Evolutionary conservation across 2,797 vertebrate genomes (phyloP).

Genomic region (Dicrostonyx torquatus): DNA sequence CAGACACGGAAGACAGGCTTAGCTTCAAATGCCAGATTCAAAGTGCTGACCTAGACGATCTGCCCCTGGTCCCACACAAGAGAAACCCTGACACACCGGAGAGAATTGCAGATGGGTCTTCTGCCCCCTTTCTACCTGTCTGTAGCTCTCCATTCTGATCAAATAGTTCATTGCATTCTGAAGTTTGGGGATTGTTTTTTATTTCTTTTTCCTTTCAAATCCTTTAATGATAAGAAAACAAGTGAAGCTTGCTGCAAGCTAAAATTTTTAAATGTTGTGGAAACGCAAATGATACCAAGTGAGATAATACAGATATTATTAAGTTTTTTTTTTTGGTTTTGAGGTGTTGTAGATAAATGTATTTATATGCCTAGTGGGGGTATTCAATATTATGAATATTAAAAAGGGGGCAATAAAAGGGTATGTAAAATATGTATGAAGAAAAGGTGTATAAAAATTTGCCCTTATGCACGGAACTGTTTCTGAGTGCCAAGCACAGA

Average conservation of each 20-base stretch:
- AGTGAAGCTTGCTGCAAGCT: slow-evolving; percentile 89
- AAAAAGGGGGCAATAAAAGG: slow-evolving; percentile 89
- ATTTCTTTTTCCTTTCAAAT: slow-evolving; percentile 73
- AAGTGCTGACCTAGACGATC: slow-evolving; percentile 16
- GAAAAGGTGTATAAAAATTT: slow-evolving; percentile 92
- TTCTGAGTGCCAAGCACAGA: slow-evolving; percentile 97
- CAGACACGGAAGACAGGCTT: slow-evolving; percentile 34
- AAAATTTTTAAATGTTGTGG: slow-evolving; percentile 94
- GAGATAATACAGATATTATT: slow-evolving; percentile 91
- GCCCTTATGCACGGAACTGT: slow-evolving; percentile 91
- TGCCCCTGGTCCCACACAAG: slow-evolving; percentile 60
- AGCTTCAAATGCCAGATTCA: not conserved
- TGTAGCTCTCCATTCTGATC: slow-evolving; percentile 75
- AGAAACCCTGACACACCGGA: slow-evolving; percentile 71
- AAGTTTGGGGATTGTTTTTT: slow-evolving; percentile 74
- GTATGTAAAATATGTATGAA: slow-evolving; percentile 92
- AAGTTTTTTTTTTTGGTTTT: slow-evolving; percentile 91
- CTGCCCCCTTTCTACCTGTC: slow-evolving; percentile 60
- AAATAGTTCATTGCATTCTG: slow-evolving; percentile 84
- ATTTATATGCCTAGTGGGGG: slow-evolving; percentile 95
- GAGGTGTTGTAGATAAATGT: slow-evolving; percentile 97
- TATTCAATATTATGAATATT: slow-evolving; percentile 92
- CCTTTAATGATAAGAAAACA: slow-evolving; percentile 85
- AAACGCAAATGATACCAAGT: slow-evolving; percentile 91
- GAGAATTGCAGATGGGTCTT: slow-evolving; percentile 63